Conservation (phyloP, 2,797 vertebrate species). For the Sebastes matsubarae region DNA sequence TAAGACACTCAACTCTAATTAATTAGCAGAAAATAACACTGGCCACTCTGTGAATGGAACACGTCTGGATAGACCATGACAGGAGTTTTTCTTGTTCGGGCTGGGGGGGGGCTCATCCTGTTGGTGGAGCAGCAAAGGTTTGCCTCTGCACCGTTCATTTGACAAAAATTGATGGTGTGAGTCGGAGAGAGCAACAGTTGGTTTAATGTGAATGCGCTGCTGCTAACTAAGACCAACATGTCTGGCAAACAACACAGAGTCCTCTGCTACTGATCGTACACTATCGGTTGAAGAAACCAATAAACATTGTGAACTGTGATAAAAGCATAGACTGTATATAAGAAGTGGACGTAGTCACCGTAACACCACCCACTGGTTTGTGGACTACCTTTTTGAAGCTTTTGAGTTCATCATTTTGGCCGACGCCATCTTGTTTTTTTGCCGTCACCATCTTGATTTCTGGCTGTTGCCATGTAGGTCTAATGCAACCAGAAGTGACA, state of each 20-base stretch:
- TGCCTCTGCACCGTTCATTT: too few species aligned
- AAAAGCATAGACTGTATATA: background rate
- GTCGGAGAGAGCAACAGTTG: background rate
- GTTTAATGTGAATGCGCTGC: background rate
- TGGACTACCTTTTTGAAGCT: too few species aligned
- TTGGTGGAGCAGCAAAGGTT: too few species aligned
- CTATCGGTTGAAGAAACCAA: background rate
- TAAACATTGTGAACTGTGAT: background rate
- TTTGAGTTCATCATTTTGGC: too few species aligned
- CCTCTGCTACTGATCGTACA: background rate
- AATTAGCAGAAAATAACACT: constrained; percentile 50
- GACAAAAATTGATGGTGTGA: too few species aligned
- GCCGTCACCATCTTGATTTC: too few species aligned
- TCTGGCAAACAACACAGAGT: background rate
- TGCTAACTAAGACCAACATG: background rate
- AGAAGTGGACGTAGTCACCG: too few species aligned
- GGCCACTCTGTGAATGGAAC: constrained; percentile 29
- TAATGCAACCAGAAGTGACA: too few species aligned
- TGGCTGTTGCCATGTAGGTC: too few species aligned
- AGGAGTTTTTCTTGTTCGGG: background rate
- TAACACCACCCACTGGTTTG: too few species aligned
- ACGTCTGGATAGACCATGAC: constrained; percentile 8
- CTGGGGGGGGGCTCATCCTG: too few species aligned
- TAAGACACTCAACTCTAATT: constrained; percentile 46
- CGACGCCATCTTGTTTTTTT: too few species aligned